Base-by-base conservation (phyloP, 2,797 vertebrate species). In the Pseudomugil gertrudae region DNA sequence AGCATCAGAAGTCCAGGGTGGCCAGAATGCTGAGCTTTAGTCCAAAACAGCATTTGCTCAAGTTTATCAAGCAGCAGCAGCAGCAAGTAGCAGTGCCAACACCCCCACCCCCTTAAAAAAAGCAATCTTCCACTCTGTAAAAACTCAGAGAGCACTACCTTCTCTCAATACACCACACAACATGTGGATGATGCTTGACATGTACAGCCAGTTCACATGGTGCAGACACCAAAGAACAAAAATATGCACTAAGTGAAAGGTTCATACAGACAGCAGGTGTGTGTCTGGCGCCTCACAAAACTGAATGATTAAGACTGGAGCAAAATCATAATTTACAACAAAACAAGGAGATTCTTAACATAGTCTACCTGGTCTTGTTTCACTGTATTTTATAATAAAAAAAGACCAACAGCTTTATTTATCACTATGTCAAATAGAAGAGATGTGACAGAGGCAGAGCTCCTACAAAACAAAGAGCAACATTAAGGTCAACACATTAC, bases 301-400 rank as follows among this genome's bases (percentile, higher is more conserved):
- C 5, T 66, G 68, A 51, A 69, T 66, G 55, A 75, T 86, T 57
- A 88, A 82, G 67, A 80, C 84, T 67, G 83, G 66, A 80, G 82
- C 63, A 83, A 93, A 90, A 87, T 81, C 94, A 94, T 90, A 94
- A 95, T 90, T 94, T 95, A 96, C 92, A 95, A 91, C 78, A 81
- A 84, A 80, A 87, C 67, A 82, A 89, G 87, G 75, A 84, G 52
- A 56, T 72, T 78, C 79, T 78, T 76, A 70, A 83, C 68, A 67
- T 69, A 7, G 57, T 76, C 81, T 78, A 87, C 70, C 70, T 81
- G 64, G 79, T 84, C 90, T 75, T 77, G 80, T 81, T 84, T 86
- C 88, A 90, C 75, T 86, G 81, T 83, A 88, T 77, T 83, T 87
- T 80, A 80, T 87, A 77, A 76, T 72, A 75, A 80, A 75, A 81